Percentiles rank a stretch among this genome's conserved stretches.
Evolutionary conservation across 2,888 invertebrate species (phyloP).

Genomic region (Crematogaster levior): DNA sequence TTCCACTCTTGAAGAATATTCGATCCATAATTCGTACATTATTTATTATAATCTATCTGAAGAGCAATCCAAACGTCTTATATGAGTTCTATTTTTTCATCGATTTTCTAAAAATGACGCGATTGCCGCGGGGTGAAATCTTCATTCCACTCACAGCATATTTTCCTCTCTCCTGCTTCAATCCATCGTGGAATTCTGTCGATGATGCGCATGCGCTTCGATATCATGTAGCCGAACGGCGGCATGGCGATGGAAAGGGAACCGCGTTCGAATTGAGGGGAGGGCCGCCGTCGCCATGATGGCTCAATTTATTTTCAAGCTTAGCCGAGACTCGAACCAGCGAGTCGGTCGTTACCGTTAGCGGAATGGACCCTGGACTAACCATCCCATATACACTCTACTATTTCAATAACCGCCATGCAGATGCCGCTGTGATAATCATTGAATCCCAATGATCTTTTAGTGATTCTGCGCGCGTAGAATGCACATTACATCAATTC

Average conservation of each 20-base stretch:
- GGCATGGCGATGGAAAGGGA: constrained; percentile 27
- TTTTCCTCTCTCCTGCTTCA: constrained; percentile 59
- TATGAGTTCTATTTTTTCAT: constrained; percentile 14
- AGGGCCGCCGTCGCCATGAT: constrained; percentile 72
- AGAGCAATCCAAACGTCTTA: constrained; percentile 1
- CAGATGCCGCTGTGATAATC: constrained; percentile 86
- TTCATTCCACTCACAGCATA: constrained; percentile 66
- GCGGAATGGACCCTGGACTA: constrained; percentile 82
- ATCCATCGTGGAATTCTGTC: constrained; percentile 61
- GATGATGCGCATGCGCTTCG: constrained; percentile 72
- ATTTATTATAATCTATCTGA: background rate
- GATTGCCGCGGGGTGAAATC: constrained; percentile 53
- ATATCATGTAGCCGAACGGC: background rate
- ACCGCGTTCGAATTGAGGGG: constrained; percentile 61
- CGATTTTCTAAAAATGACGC: background rate
- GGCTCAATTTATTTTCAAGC: constrained; percentile 77
- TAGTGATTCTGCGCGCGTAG: constrained; percentile 4
- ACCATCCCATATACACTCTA: constrained; percentile 75
- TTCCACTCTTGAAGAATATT: background rate
- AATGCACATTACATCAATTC: constrained; percentile 20
- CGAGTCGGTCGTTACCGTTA: constrained; percentile 85
- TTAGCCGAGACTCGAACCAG: constrained; percentile 85
- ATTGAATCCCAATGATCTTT: constrained; percentile 74
- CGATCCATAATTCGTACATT: background rate
- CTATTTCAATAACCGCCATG: constrained; percentile 85